Base-by-base conservation (phyloP, 2,888 invertebrate species). In the Aradus depressus region DNA sequence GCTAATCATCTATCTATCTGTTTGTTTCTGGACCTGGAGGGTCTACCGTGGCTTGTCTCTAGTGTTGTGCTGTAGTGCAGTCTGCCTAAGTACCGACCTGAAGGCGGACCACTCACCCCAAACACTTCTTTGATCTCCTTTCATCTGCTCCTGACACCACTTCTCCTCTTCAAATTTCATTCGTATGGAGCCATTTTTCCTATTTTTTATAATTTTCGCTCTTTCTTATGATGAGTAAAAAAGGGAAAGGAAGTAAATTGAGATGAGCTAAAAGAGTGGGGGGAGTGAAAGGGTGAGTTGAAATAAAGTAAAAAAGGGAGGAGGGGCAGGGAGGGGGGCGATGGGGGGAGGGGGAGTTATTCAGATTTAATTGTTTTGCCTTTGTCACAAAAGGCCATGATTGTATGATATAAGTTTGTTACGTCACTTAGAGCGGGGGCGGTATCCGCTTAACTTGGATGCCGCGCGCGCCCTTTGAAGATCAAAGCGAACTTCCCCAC, bases 281-380 rank as follows among this genome's bases (percentile, higher is more conserved):
- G 18, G 52, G 32, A 47, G 54, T 43, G 28, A 49, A 56, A 50
- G 47, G 52, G 39, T 39, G 23, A 45, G 51, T 39, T 52, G 14
- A 41, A 37, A 23, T 23, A n/a, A n/a, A n/a, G n/a, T n/a, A n/a
- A n/a, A n/a, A 32, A 52, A 23, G 31, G 48, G 31, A 54, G 51
- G 35, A 50, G 49, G 52, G 26, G 23, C 45, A 34, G 21, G 63
- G 65, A 64, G 64, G 63, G 64, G 61, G 65, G 64, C 64, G 65
- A 65, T 61, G 60, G 61, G 56, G 58, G 60, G 58, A 60, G 47
- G 50, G 48, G 34, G 53, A 57, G 57, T 57, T 55, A 54, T 57
- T 57, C 57, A 52, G 48, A 49, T 57, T 57, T 57, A 57, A 57
- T 57, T 57, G 57, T 57, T 57, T 57, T 57, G 53, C 57, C 57